phyloP scores from a whole-genome alignment of 2,113 vertebrate genomes.

The Dendrocopos noguchii region DNA sequence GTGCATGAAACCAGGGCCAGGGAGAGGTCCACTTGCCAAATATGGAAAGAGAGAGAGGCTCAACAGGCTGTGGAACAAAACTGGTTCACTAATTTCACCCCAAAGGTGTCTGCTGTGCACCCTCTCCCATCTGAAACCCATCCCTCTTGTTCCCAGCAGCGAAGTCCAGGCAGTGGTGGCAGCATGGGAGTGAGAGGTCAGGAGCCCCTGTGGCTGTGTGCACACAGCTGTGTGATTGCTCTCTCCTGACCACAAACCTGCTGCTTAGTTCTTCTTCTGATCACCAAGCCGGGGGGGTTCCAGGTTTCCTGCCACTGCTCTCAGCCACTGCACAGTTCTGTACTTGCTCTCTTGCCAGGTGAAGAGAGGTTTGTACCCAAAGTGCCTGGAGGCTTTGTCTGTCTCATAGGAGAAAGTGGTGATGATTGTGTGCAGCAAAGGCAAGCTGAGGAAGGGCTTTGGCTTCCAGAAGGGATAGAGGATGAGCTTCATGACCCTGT shows the following conservation, averaged over 20 bases:
- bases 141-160: neutral
- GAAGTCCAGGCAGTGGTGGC: neutral
- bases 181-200: neutral
- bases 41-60: neutral
- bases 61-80: neutral
- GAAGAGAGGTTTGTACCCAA: slow-evolving; percentile 49
- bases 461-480: slow-evolving; percentile 35
- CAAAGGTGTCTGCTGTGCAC: neutral
- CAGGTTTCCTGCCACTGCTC: neutral
- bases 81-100: neutral
- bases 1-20: neutral
- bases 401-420: slow-evolving; percentile 35
- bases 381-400: slow-evolving; percentile 59
- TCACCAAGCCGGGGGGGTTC: neutral
- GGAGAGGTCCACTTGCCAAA: neutral
- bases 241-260: neutral
- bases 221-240: neutral
- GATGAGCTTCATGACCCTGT: neutral
- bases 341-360: slow-evolving; percentile 47
- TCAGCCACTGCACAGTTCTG: slow-evolving; percentile 35
- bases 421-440: neutral
- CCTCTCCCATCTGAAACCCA: neutral
- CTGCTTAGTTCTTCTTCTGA: neutral
- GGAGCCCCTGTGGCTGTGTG: neutral
- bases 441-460: slow-evolving; percentile 15